These are phyloP conservation scores for Micoletzkya japonica DNA, from an alignment of 2,888 invertebrate species.

Conservation along the genomic window DNA sequence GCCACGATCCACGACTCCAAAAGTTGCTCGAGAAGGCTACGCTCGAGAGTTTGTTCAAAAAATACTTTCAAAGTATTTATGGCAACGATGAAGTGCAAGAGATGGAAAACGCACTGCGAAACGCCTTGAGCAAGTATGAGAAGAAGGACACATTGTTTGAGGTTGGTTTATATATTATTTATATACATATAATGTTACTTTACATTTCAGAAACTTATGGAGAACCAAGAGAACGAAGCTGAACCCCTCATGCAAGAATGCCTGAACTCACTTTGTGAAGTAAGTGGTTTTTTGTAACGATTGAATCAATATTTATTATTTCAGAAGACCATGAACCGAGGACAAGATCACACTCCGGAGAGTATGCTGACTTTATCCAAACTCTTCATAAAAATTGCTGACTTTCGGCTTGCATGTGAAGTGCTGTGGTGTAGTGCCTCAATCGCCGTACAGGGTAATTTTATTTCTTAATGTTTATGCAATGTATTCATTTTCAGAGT, in stretches of 20 bases:
- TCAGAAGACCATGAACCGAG: neutral
- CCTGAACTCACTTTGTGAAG: conserved; percentile 25
- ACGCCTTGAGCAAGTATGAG: conserved; percentile 26
- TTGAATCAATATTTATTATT: conserved; percentile 15
- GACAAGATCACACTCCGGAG: conserved; percentile 24
- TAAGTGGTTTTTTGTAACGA: conserved; percentile 30
- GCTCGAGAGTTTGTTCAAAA: conserved; percentile 28
- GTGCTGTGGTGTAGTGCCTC: conserved; percentile 26
- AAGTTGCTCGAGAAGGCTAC: conserved; percentile 29
- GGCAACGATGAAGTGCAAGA: conserved; percentile 23
- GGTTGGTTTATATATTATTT: conserved; percentile 30
- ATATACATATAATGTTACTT: conserved; percentile 18
- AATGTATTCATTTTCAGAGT: conserved; percentile 31
- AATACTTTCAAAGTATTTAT: conserved; percentile 26
- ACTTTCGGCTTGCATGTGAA: conserved; percentile 26
- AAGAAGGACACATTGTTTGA: conserved; percentile 12
- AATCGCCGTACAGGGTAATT: neutral
- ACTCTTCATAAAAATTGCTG: conserved; percentile 19
- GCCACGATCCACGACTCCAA: conserved; percentile 23
- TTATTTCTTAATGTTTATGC: conserved; percentile 23
- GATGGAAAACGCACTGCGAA: conserved; percentile 23
- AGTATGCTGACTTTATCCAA: conserved; percentile 18
- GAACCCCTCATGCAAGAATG: conserved; percentile 27
- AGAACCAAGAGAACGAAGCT: conserved; percentile 22
- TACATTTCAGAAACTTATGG: conserved; percentile 28